Conservation (phyloP, 2,113 vertebrate species). For the Fregata magnificens region DNA sequence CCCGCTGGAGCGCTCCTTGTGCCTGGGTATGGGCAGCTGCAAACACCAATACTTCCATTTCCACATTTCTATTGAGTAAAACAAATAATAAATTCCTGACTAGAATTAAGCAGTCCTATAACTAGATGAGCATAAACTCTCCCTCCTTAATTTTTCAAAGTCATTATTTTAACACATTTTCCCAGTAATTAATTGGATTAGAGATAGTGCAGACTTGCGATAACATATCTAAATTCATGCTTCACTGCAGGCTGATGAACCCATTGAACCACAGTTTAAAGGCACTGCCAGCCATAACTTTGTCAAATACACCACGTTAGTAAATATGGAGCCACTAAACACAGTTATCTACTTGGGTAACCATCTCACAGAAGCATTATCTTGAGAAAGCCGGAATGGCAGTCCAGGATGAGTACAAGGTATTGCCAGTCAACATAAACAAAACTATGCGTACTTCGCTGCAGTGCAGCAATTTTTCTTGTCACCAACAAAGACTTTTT, state of each 20-base stretch:
- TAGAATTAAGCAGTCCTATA: neutral
- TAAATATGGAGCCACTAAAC: neutral
- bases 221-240: neutral
- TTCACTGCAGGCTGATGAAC: neutral
- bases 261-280: neutral
- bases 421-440: neutral
- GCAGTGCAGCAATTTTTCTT: constrained; percentile 10
- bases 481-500: neutral
- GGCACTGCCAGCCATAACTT: neutral
- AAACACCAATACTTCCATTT: neutral
- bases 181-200: constrained; percentile 14
- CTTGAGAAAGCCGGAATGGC: neutral
- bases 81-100: neutral
- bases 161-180: constrained; percentile 7
- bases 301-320: neutral
- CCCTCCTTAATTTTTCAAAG: neutral
- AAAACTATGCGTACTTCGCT: neutral
- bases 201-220: neutral
- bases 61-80: neutral
- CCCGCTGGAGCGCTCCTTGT: neutral
- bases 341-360: neutral
- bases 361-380: neutral
- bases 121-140: neutral
- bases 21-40: neutral
- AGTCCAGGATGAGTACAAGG: neutral